phyloP scores from a whole-genome alignment of 2,113 vertebrate species.

The Phasianus colchicus region DNA sequence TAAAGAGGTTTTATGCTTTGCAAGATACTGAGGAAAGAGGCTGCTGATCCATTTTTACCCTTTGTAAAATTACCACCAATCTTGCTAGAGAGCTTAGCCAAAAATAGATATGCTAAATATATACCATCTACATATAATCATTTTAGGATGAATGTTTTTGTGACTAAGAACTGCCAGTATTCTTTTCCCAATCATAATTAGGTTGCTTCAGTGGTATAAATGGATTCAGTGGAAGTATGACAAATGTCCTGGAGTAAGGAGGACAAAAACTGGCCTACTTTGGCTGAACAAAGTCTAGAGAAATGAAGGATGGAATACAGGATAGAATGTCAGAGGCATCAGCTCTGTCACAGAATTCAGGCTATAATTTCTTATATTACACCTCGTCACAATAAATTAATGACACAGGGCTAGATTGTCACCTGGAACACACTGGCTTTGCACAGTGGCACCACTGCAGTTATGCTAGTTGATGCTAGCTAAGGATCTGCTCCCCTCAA shows the following conservation, averaged over 20 bases:
- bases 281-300: constrained; percentile 1
- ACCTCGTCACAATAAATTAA: constrained; percentile 26
- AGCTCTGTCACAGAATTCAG: constrained; percentile 28
- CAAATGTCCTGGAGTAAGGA: constrained; percentile 52
- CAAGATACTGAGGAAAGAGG: constrained; percentile 54
- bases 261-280: constrained; percentile 53
- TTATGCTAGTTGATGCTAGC: neutral
- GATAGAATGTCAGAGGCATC: constrained; percentile 48
- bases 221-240: constrained; percentile 59
- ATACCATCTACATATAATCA: constrained; percentile 63
- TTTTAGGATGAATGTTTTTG: constrained; percentile 51
- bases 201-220: constrained; percentile 61
- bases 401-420: neutral
- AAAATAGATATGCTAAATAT: constrained; percentile 74
- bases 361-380: neutral
- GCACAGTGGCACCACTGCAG: neutral
- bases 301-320: neutral
- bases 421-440: constrained; percentile 15
- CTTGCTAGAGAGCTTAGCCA: constrained; percentile 55
- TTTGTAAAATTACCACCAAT: constrained; percentile 59
- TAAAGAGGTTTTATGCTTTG: constrained; percentile 68
- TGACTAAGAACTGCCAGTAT: constrained; percentile 66
- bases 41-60: constrained; percentile 64
- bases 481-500: neutral
- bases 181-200: constrained; percentile 62